phyloP scores from a whole-genome alignment of 2,113 vertebrate species.

The Gopherus flavomarginatus region DNA sequence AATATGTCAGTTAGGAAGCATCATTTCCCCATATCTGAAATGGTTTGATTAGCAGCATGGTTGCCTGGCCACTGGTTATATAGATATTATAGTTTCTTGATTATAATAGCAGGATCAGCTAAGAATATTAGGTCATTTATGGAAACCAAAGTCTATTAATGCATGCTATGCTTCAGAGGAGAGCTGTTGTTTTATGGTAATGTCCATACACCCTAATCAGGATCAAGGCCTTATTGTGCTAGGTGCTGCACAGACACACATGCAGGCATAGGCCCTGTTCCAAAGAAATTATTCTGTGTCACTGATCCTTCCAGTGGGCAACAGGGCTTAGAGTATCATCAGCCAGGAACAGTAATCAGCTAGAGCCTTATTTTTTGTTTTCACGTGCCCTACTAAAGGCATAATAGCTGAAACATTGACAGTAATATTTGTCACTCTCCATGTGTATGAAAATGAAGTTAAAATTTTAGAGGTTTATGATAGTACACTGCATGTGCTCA shows the following conservation, averaged over 20 bases:
- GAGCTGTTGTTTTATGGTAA: neutral
- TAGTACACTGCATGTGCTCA: neutral
- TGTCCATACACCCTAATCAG: neutral
- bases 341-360: neutral
- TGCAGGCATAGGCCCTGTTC: neutral
- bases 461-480: neutral
- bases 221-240: neutral
- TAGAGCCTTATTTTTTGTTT: neutral
- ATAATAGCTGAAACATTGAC: neutral
- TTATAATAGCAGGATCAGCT: neutral
- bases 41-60: neutral
- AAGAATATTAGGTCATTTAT: neutral
- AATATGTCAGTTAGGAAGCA: neutral
- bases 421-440: neutral
- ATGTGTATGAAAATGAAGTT: neutral
- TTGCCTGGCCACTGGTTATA: neutral
- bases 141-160: neutral
- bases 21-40: neutral
- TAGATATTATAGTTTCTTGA: neutral
- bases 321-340: neutral
- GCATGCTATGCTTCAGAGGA: neutral
- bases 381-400: neutral
- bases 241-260: neutral
- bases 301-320: accelerated
- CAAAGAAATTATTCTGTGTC: accelerated